Conservation (phyloP, 2,888 invertebrate genomes). For the Cephonodes hylas region DNA sequence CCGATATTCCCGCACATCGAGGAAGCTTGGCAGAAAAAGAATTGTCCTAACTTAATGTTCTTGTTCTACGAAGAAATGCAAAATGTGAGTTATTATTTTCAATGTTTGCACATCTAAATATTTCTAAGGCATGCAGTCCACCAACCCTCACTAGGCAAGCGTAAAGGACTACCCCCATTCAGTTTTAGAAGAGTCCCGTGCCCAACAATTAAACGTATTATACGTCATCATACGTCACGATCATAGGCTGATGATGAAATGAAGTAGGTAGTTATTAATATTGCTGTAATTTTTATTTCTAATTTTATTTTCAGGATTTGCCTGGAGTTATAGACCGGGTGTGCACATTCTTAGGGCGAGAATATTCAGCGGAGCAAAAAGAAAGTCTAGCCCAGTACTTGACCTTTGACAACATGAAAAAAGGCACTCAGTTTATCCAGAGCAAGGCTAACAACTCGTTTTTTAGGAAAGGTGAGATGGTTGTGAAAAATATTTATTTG, state of each 20-base stretch:
- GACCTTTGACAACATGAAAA: slow-evolving; percentile 80
- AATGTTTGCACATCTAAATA: background rate
- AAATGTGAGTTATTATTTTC: slow-evolving; percentile 42
- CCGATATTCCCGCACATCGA: slow-evolving; percentile 88
- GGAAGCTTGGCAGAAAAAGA: slow-evolving; percentile 84
- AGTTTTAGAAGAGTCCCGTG: no score
- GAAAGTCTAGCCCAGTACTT: slow-evolving; percentile 68
- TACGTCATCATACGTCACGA: no score
- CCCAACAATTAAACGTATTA: no score
- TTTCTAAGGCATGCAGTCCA: no score
- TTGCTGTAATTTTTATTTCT: background rate
- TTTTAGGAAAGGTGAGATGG: slow-evolving; percentile 58
- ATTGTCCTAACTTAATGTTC: slow-evolving; percentile 85
- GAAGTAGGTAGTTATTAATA: no score
- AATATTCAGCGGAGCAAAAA: slow-evolving; percentile 63
- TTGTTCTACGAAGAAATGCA: slow-evolving; percentile 89
- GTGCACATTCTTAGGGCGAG: slow-evolving; percentile 67
- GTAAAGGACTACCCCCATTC: no score
- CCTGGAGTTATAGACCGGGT: slow-evolving; percentile 66
- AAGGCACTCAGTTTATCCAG: slow-evolving; percentile 39
- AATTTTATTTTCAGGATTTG: slow-evolving; percentile 54
- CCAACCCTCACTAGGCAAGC: no score
- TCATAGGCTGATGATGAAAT: no score
- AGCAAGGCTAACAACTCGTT: slow-evolving; percentile 41
- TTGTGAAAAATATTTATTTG: no score